A percentile compares a stretch with the other conserved stretches of the same genome.
Conservation (phyloP, 1,140 invertebrate genomes). For the Tetragonula clypearis region DNA sequence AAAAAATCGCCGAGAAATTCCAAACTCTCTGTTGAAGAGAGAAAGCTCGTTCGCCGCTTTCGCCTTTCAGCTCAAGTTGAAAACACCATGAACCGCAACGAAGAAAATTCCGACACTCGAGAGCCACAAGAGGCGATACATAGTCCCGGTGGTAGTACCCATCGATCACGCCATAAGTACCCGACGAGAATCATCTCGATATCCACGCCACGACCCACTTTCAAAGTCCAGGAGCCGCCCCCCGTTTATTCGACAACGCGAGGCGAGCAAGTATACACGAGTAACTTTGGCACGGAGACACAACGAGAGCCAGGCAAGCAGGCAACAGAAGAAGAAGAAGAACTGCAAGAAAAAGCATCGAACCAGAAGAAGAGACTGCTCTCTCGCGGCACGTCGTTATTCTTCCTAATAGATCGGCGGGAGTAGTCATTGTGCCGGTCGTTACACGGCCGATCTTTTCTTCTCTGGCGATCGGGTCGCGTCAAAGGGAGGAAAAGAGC, state of each 20-base stretch:
- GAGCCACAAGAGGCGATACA: too few relatives aligned
- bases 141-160: too few relatives aligned
- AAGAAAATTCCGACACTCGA: too few relatives aligned
- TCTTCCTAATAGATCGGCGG: constrained; percentile 77
- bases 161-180: background rate
- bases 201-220: background rate
- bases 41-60: too few relatives aligned
- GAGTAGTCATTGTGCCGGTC: constrained; percentile 63
- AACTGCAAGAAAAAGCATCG: constrained; percentile 16
- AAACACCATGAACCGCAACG: too few relatives aligned
- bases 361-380: constrained; percentile 51
- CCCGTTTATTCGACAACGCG: background rate
- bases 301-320: background rate
- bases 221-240: background rate
- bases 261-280: too few relatives aligned
- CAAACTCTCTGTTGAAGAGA: too few relatives aligned
- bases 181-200: background rate
- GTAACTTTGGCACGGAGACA: background rate
- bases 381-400: constrained; percentile 68
- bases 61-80: too few relatives aligned
- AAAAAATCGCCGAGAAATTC: too few relatives aligned
- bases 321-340: background rate
- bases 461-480: constrained; percentile 1
- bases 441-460: constrained; percentile 54
- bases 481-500: constrained; percentile 56